Conservation (phyloP, 2,113 vertebrate genomes). For the Apus apus region DNA sequence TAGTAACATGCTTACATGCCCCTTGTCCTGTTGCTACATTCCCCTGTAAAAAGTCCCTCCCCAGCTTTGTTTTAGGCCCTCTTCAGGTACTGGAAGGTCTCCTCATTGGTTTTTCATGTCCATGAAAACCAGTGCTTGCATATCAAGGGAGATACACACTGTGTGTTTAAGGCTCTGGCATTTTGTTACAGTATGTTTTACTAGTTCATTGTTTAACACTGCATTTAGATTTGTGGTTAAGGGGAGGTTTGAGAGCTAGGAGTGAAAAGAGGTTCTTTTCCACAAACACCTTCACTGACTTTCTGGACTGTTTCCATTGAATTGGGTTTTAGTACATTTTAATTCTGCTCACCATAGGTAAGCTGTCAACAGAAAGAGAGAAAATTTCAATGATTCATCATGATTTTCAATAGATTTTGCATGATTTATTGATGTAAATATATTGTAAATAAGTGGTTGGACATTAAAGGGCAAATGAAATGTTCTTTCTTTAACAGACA, state of each 20-base stretch:
- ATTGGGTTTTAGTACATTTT: neutral
- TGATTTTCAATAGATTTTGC: constrained; percentile 39
- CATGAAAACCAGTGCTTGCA: neutral
- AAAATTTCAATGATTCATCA: neutral
- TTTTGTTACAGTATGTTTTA: neutral
- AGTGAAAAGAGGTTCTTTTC: neutral
- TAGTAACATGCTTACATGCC: neutral
- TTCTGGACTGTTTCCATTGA: neutral
- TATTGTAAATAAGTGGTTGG: constrained; percentile 67
- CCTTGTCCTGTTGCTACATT: no score
- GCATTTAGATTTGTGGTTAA: neutral
- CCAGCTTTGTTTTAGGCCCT: no score
- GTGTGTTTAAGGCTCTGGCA: neutral
- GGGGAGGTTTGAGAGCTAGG: neutral
- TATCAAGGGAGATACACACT: neutral
- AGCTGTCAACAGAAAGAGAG: neutral
- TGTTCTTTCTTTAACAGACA: constrained; percentile 57
- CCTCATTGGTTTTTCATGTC: no score
- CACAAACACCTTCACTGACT: neutral
- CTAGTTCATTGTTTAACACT: neutral
- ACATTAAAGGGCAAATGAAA: constrained; percentile 73
- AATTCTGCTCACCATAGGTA: neutral
- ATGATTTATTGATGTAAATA: constrained; percentile 82
- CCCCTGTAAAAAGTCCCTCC: no score
- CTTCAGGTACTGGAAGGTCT: no score